phyloP scores from a whole-genome alignment of 2,113 vertebrate genomes.

The Loxodonta africana region DNA sequence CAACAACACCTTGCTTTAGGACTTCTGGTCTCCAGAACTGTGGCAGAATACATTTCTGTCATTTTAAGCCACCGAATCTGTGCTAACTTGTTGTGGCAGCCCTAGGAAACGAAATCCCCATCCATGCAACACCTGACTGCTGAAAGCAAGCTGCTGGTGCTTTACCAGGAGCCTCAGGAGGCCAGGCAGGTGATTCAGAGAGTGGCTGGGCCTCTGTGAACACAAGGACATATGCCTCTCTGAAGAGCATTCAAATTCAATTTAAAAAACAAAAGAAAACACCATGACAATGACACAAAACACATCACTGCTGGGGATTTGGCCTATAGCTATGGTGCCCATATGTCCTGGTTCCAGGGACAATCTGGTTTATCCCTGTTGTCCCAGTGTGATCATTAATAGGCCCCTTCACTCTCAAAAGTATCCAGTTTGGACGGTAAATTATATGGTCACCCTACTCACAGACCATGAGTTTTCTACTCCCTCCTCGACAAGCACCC shows the following conservation, averaged over 20 bases:
- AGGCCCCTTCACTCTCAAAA: background rate
- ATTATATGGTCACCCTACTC: background rate
- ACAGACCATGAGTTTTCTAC: accelerated
- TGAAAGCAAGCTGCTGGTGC: background rate
- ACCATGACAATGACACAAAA: background rate
- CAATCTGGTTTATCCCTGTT: background rate
- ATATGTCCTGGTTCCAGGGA: background rate
- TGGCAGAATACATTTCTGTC: background rate
- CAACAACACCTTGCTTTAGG: background rate
- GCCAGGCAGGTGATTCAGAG: background rate
- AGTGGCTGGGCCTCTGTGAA: background rate
- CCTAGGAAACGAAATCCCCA: too few species aligned
- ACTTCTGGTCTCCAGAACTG: background rate
- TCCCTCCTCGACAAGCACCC: background rate
- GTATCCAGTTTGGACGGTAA: background rate
- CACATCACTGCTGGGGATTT: background rate
- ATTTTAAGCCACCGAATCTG: background rate
- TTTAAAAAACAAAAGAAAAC: background rate
- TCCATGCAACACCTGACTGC: accelerated
- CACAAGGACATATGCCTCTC: background rate
- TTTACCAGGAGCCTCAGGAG: too few species aligned
- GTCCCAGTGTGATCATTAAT: background rate
- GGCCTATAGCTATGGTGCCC: background rate
- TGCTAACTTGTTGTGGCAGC: background rate
- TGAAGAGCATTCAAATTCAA: background rate